Base-by-base conservation (phyloP, 1,140 invertebrate species). In the Macrostomum lignano region DNA sequence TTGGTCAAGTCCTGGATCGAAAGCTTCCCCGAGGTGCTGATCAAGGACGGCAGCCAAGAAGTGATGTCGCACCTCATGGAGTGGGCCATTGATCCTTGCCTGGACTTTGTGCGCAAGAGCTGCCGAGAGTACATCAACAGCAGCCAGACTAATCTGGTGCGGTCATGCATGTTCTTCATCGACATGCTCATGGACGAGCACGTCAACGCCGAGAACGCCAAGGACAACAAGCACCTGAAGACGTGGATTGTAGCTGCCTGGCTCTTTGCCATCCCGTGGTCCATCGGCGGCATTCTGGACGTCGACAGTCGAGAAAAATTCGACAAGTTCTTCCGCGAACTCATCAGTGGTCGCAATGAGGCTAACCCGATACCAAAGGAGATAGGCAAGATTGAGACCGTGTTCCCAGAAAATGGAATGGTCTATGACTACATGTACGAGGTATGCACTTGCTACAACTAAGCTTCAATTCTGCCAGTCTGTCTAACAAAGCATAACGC, bases 361-460 rank as follows among this genome's bases (percentile, higher is more conserved):
- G 60, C 70, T 17, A 45, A 65, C 40, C 67, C 67, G 5, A 50
- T 71, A n/a, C 74, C 75, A 0, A 48, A 64, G 21, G 49, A 20
- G 10, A 6, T 20, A n/a, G 26, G 26, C 9, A 14, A 17, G 53
- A 74, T 19, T 4, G 39, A 49, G 9, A 40, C 30, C 22, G 33
- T 55, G 39, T 51, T 58, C 38, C 44, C 50, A 0, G 72, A 78
- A 5, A 46, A 45, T 31, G 70, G 72, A 1, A 52, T 66, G 11
- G 54, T 82, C 2, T 70, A 73, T 42, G 78, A 86, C 46, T 40
- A 82, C 5, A 77, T 56, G 59, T 67, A n/a, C n/a, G n/a, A n/a
- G 45, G 7, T 58, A 59, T 38, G n/a, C n/a, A n/a, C n/a, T n/a
- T n/a, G n/a, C n/a, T n/a, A n/a, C n/a, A n/a, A n/a, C n/a, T n/a